These are phyloP conservation scores for Heteromormyrus szaboi DNA, from an alignment of 2,797 vertebrate genomes.

Conservation along the genomic window DNA sequence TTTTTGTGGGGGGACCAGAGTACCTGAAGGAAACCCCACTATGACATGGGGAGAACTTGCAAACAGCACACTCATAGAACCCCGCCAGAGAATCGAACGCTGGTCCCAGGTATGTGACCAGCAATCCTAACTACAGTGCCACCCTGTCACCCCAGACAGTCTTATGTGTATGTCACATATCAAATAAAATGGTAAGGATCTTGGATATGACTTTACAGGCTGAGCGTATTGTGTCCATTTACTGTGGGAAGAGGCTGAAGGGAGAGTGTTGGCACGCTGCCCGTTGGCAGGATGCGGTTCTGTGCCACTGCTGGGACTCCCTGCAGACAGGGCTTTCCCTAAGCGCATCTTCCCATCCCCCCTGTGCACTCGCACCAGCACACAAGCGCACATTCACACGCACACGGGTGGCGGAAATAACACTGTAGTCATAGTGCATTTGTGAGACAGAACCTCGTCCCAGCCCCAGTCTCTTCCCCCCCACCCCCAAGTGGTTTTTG, in stretches of 20 bases:
- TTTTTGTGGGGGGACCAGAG: not conserved
- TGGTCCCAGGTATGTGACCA: not conserved
- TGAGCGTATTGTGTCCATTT: not conserved
- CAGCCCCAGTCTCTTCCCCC: conserved; percentile 1
- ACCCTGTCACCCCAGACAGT: not conserved
- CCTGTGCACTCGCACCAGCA: not conserved
- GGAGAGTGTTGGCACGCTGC: conserved; percentile 45
- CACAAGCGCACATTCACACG: conserved; percentile 17
- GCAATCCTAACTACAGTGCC: not conserved
- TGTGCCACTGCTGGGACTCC: conserved; percentile 59
- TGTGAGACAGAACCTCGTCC: conserved; percentile 14
- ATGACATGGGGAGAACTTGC: not conserved
- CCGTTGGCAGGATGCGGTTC: conserved; percentile 58
- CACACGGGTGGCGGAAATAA: conserved; percentile 27
- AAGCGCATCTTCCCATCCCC: conserved; percentile 42
- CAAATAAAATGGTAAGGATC: not conserved
- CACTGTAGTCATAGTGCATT: not conserved
- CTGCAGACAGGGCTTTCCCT: conserved; percentile 67
- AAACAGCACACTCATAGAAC: not conserved
- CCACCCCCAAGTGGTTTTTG: not conserved
- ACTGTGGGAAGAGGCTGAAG: conserved; percentile 21
- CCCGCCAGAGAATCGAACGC: not conserved
- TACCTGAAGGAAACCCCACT: not conserved
- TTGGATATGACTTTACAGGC: not conserved
- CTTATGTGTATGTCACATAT: not conserved